These are phyloP conservation scores for Neelides folsomi DNA, from an alignment of 2,888 invertebrate species.

Conservation along the genomic window DNA sequence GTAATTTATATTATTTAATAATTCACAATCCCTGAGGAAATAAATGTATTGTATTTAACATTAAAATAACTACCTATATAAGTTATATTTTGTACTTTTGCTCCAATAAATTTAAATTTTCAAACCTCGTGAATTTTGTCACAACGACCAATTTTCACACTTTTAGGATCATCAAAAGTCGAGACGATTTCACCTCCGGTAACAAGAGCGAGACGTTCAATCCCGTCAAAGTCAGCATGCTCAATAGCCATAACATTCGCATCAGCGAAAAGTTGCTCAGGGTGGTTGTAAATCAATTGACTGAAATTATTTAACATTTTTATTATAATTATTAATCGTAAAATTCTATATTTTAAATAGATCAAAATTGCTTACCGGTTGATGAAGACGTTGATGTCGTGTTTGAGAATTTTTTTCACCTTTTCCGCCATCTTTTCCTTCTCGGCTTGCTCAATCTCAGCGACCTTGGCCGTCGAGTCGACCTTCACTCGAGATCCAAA, in stretches of 20 bases:
- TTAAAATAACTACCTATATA: too few species aligned
- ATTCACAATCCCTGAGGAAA: too few species aligned
- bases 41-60: too few species aligned
- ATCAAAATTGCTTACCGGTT: constrained; percentile 51
- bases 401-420: constrained; percentile 85
- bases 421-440: constrained; percentile 99
- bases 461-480: constrained; percentile 86
- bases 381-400: constrained; percentile 94
- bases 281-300: constrained; percentile 98
- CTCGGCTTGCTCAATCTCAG: constrained; percentile 92
- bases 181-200: constrained; percentile 97
- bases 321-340: too few species aligned
- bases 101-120: background rate
- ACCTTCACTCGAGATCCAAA: constrained; percentile 92
- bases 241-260: constrained; percentile 98
- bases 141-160: constrained; percentile 85
- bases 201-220: constrained; percentile 90
- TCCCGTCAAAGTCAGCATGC: constrained; percentile 99
- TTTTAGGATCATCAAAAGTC: constrained; percentile 87
- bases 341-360: background rate
- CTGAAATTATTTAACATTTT: constrained; percentile 38
- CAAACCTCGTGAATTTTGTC: constrained; percentile 80
- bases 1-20: too few species aligned
- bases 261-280: constrained; percentile 97
- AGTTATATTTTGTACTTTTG: background rate